Evolutionary conservation across 2,797 vertebrate species (phyloP), one percentile per base, ranked within the genome.

Genomic region (Pipistrellus nathusii): DNA sequence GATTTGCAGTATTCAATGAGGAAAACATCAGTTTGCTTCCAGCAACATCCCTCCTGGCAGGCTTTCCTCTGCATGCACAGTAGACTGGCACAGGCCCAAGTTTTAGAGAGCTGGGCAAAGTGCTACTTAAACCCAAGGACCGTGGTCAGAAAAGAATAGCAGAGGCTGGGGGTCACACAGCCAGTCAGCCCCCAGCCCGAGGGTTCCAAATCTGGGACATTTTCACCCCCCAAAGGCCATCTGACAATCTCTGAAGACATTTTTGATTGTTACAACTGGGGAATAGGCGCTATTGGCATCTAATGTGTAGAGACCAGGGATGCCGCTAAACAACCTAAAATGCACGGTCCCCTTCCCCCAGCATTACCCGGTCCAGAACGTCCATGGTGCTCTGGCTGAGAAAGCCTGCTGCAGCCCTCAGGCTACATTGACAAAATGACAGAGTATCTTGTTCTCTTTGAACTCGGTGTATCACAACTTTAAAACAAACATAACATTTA

Each of bases 1-100:
- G 93, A 97, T 96, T 96, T 96, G 96, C 8, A 71, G 88, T 94
- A 91, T 85, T 95, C 35, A 44, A 81, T 86, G 71, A 95, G 94
- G 93, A 89, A 97, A 96, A 96, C 27, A 95, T 41, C 68, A 48
- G 2, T 72, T 94, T 96, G 77, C 92, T 97, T 97, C 93, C 83
- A 96, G 82, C 85, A 96, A 89, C 83, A 89, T 55, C 95, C 77
- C 85, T 66, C 38, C 69, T 86, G 94, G 93, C 96, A 94, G 94
- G 71, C 90, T 96, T 90, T 95, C 90, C 12, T 77, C 53, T 92
- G 27, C 14, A 5, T 59, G 85, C 90, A 95, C 48, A 90, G 92
- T 46, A 94, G 48, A 85, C 72, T 75, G 78, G 38, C 95, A 62
- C 5, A 68, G 35, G 73, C 80, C 21, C 81, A 38, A 21, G 9